Base-by-base conservation (phyloP, 2,113 vertebrate species). In the Xiphophorus hellerii region DNA sequence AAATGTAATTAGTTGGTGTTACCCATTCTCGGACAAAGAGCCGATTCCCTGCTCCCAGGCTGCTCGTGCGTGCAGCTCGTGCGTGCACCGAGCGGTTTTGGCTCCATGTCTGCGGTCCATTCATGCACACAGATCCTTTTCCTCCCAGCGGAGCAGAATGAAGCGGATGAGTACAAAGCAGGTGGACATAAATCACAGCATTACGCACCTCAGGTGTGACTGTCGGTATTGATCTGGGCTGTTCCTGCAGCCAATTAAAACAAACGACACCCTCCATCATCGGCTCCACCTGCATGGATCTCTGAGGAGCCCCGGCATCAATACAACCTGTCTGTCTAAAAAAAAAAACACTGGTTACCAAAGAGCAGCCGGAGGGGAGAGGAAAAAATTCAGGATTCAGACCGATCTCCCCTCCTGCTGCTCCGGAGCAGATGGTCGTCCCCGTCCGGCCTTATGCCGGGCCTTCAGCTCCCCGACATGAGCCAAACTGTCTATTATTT, bases 391-490 rank as follows among this genome's bases (percentile, higher is more conserved):
- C 63, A 25, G 31, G 69, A 76, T 62, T 68, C 58, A 77, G 17
- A 28, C 60, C 84, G 85, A 66, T 61, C 62, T 88, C 66, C 78
- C 86, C 84, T 89, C 91, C 90, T 82, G 90, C 84, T 2, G 89
- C 77, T 86, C 66, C 33, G 75, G 51, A 74, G 62, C 92, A 91
- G 90, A 93, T 91, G 90, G 92, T 82, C 87, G 31, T 65, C 72
- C 83, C 81, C 78, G 75, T 33, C 67, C 74, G 44, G 77, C 83
- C 83, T 85, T 25, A 74, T 86, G 87, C 0, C 76, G 73, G 65
- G 82, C 65, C 78, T 30, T 61, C 73, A 66, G 0, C 77, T 14
- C 5, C 13, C 51, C 22, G 51, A 30, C 20, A 10, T 1, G n/a
- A 39, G 22, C 37, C 27, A 29, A 69, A 37, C 63, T 66, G 58